phyloP scores from a whole-genome alignment of 2,113 vertebrate genomes.

The Edolisoma coerulescens region DNA sequence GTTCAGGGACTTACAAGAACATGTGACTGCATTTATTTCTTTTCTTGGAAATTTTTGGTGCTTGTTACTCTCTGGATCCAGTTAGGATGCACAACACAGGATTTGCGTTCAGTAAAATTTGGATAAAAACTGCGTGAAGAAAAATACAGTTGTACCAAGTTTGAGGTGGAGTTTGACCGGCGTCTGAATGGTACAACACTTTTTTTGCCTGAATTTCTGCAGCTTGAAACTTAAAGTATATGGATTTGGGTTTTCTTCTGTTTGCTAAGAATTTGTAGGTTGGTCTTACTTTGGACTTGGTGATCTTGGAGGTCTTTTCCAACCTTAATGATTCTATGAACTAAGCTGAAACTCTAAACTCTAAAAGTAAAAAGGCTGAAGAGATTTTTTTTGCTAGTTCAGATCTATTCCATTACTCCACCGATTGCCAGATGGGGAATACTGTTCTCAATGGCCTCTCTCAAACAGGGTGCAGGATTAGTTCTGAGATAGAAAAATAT shows the following conservation, averaged over 20 bases:
- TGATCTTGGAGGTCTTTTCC: background rate
- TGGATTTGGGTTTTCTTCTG: background rate
- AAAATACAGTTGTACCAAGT: background rate
- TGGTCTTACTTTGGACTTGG: background rate
- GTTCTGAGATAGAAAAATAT: background rate
- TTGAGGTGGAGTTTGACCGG: background rate
- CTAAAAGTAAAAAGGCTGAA: background rate
- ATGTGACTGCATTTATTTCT: fast-evolving
- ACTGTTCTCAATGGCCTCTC: background rate
- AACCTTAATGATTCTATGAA: background rate
- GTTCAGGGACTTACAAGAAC: background rate
- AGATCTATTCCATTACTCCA: fast-evolving
- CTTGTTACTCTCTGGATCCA: background rate
- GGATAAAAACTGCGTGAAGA: background rate
- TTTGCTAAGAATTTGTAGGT: background rate
- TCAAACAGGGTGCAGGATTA: background rate
- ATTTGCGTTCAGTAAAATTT: background rate
- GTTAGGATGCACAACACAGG: background rate
- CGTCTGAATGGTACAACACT: fast-evolving
- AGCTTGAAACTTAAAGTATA: background rate
- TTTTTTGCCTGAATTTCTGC: background rate
- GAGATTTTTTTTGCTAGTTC: background rate
- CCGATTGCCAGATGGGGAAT: background rate
- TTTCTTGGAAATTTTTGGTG: background rate
- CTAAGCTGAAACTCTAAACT: background rate